These are phyloP conservation scores for Poecilobothrus nobilitatus DNA, from an alignment of 2,888 invertebrate species.

Conservation along the genomic window DNA sequence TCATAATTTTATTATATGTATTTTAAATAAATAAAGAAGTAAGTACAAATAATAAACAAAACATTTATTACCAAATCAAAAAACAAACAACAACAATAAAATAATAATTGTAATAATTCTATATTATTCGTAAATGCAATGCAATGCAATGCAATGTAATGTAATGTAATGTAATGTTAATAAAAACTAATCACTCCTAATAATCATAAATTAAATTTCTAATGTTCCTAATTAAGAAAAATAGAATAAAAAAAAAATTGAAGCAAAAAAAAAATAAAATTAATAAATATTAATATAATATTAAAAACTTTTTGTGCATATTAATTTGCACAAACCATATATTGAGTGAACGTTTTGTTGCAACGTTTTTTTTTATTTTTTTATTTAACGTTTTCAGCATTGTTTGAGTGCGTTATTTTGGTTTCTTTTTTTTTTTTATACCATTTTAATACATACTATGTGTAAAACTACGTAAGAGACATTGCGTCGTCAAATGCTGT, in stretches of 20 bases:
- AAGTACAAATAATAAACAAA: too few species aligned
- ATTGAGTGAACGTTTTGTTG: neutral
- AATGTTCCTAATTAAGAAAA: constrained; percentile 1
- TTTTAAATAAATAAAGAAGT: too few species aligned
- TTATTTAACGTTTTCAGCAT: too few species aligned
- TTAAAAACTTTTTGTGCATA: neutral
- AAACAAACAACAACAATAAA: too few species aligned
- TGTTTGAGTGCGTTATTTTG: too few species aligned
- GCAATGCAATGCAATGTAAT: too few species aligned
- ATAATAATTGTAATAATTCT: too few species aligned
- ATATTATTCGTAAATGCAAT: too few species aligned
- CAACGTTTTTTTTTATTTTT: too few species aligned
- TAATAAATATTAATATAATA: neutral
- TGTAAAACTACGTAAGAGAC: constrained; percentile 6
- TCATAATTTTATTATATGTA: too few species aligned
- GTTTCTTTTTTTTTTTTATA: too few species aligned
- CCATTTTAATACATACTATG: neutral
- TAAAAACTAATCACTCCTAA: neutral
- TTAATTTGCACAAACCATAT: neutral
- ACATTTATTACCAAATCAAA: too few species aligned
- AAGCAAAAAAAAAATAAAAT: neutral
- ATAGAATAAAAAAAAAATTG: neutral
- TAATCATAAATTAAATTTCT: constrained; percentile 3
- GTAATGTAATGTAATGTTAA: neutral
- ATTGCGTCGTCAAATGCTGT: neutral